Conservation (phyloP, 2,888 invertebrate genomes). For the Orthosia gothica region DNA sequence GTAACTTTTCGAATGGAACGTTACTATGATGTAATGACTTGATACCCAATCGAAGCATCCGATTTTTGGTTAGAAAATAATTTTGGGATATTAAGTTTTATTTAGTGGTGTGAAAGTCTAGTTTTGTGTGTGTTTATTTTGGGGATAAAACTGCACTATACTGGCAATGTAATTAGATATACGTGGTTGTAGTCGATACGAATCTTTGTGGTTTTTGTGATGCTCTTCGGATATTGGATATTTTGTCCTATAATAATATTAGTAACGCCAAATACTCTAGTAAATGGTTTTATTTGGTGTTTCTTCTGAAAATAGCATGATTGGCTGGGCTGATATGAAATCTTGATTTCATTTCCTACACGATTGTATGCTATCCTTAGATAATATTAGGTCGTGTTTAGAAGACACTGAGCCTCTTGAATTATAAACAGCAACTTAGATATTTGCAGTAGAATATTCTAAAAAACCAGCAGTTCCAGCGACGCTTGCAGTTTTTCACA, state of each 20-base stretch:
- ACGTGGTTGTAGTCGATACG: slow-evolving; percentile 65
- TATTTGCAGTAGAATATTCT: too few species aligned
- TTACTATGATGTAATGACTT: slow-evolving; percentile 32
- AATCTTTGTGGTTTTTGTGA: slow-evolving; percentile 67
- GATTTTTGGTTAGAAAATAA: slow-evolving; percentile 24
- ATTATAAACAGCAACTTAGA: too few species aligned
- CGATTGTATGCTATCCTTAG: too few species aligned
- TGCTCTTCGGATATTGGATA: slow-evolving; percentile 51
- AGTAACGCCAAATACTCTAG: slow-evolving; percentile 9
- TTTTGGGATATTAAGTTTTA: slow-evolving; percentile 22
- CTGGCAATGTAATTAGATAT: slow-evolving; percentile 73
- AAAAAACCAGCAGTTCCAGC: too few species aligned
- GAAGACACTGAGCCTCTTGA: background rate
- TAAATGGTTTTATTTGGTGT: slow-evolving; percentile 9
- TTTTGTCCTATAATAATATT: slow-evolving; percentile 39
- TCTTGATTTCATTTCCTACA: background rate
- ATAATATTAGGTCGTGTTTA: too few species aligned
- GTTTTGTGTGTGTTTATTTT: slow-evolving; percentile 29
- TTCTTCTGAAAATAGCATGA: background rate
- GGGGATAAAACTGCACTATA: slow-evolving; percentile 51
- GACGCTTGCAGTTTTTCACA: too few species aligned
- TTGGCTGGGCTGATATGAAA: too few species aligned
- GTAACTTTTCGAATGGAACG: slow-evolving; percentile 29
- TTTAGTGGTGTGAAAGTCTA: slow-evolving; percentile 20
- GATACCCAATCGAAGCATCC: slow-evolving; percentile 39